A percentile compares a stretch with the other conserved stretches of the same genome.
Conservation (phyloP, 1,140 invertebrate genomes). For the Leguminivora glycinivorella region DNA sequence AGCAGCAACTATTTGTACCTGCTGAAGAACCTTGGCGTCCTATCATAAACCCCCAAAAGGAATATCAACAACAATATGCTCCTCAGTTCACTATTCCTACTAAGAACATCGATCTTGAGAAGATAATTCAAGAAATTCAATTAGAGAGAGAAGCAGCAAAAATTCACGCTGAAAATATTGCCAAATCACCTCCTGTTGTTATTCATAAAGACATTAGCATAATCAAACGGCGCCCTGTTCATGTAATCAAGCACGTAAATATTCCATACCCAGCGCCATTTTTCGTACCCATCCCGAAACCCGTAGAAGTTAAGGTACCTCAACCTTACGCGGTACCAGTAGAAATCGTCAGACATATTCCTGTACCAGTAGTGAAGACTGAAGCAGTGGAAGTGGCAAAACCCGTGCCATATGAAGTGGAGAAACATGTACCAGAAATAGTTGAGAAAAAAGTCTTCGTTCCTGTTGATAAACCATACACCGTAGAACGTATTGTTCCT, state of each 20-base stretch:
- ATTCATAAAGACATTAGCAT: slow-evolving; percentile 46
- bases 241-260: slow-evolving; percentile 44
- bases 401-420: slow-evolving; percentile 36
- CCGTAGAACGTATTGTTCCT: slow-evolving; percentile 37
- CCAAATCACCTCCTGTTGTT: slow-evolving; percentile 38
- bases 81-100: slow-evolving; percentile 46
- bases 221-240: slow-evolving; percentile 38
- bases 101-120: slow-evolving; percentile 46
- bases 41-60: neutral
- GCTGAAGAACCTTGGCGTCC: slow-evolving; percentile 3
- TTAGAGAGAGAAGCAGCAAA: slow-evolving; percentile 48
- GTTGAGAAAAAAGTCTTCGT: slow-evolving; percentile 41
- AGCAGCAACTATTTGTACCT: slow-evolving; percentile 3
- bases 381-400: slow-evolving; percentile 41
- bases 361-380: slow-evolving; percentile 39
- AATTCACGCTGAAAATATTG: slow-evolving; percentile 38
- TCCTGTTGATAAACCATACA: slow-evolving; percentile 39
- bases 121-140: slow-evolving; percentile 36
- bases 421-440: slow-evolving; percentile 36
- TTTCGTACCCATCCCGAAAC: slow-evolving; percentile 42
- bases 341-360: slow-evolving; percentile 44
- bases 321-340: slow-evolving; percentile 45
- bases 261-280: slow-evolving; percentile 42
- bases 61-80: slow-evolving; percentile 37
- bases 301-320: slow-evolving; percentile 47